Evolutionary conservation across 2,113 vertebrate genomes (phyloP).

Genomic region (Tichodroma muraria): DNA sequence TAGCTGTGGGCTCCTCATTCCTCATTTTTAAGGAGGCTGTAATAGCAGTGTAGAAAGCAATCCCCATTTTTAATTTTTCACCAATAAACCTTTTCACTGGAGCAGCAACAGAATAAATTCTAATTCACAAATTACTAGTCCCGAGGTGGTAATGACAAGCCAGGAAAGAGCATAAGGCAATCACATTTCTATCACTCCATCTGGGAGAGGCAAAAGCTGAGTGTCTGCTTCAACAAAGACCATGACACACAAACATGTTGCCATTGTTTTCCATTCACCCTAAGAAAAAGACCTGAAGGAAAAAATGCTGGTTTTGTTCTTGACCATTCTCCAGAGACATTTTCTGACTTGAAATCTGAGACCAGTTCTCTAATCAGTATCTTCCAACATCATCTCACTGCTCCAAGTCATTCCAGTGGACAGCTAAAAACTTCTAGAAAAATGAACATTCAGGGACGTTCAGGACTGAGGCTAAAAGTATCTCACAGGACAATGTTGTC

Average conservation of each 20-base stretch:
- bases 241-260: neutral
- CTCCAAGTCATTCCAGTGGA: neutral
- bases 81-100: neutral
- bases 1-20: neutral
- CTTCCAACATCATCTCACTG: neutral
- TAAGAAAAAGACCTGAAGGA: neutral
- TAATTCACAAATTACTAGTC: neutral
- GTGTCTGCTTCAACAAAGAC: neutral
- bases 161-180: neutral
- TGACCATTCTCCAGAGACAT: neutral
- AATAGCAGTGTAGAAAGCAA: neutral
- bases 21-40: neutral
- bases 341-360: neutral
- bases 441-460: neutral
- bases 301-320: neutral
- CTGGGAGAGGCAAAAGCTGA: neutral
- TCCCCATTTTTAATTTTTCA: neutral
- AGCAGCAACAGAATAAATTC: neutral
- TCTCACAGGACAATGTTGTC: neutral
- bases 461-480: neutral
- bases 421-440: neutral
- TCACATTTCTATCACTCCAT: neutral
- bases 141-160: neutral
- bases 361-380: neutral
- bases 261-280: neutral